Evolutionary conservation across 2,113 vertebrate species (phyloP), one percentile per base, ranked within the genome.

Genomic region (Laticauda colubrina): DNA sequence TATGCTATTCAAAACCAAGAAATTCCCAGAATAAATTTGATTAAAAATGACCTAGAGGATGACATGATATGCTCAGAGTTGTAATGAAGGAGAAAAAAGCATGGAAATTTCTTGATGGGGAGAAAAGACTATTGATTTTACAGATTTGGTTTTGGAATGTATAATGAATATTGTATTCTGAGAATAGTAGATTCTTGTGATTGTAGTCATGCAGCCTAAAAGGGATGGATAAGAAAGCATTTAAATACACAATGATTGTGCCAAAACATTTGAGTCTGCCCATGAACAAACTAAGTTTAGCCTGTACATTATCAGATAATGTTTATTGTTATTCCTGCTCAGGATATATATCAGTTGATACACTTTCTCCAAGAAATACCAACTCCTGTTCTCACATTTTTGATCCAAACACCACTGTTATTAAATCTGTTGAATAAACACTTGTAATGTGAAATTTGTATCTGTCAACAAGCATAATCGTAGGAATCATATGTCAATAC

Each of bases 141-240:
- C 45, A 45, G 5, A 57, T 43, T 15, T 85, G n/a, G 5, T 90
- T 91, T 54, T 39, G 51, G 11, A 54, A 81, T 15, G 39, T 43
- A 81, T 43, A 20, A 23, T 39, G 20, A 54, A 54, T 39, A 75
- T 64, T 45, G 4, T 53, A n/a, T 11, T 69, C 48, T 55, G 51
- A 81, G 11, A 55, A 90, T 0, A 34, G 9, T 21, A 23, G 23
- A 90, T 10, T n/a, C 26, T 18, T 21, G 34, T 43, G 29, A 81
- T 81, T 4, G 92, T 0, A 94, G 85, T 29, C 23, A 48, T 93
- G 43, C 45, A 88, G 23, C 0, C n/a, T 86, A 95, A 69, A 18
- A 2, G 5, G 55, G 5, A 24, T 18, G 75, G 0, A 21, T 53
- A 85, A 45, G 0, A 0, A 75, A 92, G 26, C 20, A 14, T 26